Conservation (phyloP, 1,140 invertebrate genomes). For the Microplitis demolitor region DNA sequence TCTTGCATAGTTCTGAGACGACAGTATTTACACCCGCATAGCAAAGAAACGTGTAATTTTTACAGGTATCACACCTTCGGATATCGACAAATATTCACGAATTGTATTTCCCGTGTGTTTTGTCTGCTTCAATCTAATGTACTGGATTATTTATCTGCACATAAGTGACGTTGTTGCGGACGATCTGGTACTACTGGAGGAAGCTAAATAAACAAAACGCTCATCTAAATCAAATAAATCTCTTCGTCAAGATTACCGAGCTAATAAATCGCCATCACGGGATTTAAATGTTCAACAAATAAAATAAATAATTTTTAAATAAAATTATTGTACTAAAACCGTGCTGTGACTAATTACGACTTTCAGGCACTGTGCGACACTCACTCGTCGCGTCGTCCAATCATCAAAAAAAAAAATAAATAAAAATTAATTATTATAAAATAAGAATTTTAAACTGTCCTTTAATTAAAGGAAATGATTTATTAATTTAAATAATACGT, state of each 20-base stretch:
- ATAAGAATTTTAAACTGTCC: not conserved
- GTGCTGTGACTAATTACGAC: slow-evolving; percentile 38
- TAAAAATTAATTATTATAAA: slow-evolving; percentile 1
- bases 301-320: slow-evolving; percentile 4
- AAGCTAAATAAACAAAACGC: slow-evolving; percentile 69
- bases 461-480: not conserved
- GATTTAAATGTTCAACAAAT: slow-evolving; percentile 5
- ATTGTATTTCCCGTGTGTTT: slow-evolving; percentile 97
- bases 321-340: slow-evolving; percentile 26
- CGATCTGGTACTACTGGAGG: slow-evolving; percentile 84
- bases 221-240: slow-evolving; percentile 6
- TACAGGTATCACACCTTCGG: slow-evolving; percentile 85
- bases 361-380: slow-evolving; percentile 31
- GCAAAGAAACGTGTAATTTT: slow-evolving; percentile 16
- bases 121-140: slow-evolving; percentile 97
- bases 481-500: not conserved
- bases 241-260: slow-evolving; percentile 6
- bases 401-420: slow-evolving; percentile 18
- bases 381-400: slow-evolving; percentile 28
- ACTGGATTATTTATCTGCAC: slow-evolving; percentile 96
- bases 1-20: slow-evolving; percentile 11
- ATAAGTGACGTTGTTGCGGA: slow-evolving; percentile 93
- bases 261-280: not conserved
- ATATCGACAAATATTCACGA: slow-evolving; percentile 95
- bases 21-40: slow-evolving; percentile 15